Percentiles rank a stretch among this genome's conserved stretches.
phyloP scores from a whole-genome alignment of 2,888 invertebrate species.

The Athrips mouffetella region DNA sequence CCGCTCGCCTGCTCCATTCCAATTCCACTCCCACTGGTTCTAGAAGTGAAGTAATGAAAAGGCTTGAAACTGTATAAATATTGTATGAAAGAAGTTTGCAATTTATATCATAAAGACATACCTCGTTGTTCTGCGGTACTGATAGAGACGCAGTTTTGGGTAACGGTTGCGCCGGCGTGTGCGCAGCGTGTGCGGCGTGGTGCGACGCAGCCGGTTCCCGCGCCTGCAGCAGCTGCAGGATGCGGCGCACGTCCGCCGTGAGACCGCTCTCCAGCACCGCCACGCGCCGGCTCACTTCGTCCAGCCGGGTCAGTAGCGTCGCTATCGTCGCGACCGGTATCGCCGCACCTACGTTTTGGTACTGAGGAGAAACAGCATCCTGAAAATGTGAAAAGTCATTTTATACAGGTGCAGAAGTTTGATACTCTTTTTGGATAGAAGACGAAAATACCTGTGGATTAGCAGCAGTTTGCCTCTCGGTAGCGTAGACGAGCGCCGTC shows the following conservation, averaged over 20 bases:
- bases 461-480: constrained; percentile 50
- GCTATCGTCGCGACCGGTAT: constrained; percentile 64
- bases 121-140: constrained; percentile 62
- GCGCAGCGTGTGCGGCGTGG: constrained; percentile 34
- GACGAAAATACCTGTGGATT: constrained; percentile 37
- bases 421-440: not conserved
- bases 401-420: not conserved
- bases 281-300: constrained; percentile 83
- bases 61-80: not conserved
- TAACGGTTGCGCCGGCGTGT: constrained; percentile 60
- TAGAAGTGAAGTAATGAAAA: not conserved
- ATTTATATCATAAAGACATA: constrained; percentile 27
- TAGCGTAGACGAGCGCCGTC: constrained; percentile 52
- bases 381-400: too few species aligned
- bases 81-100: too few species aligned
- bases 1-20: constrained; percentile 49
- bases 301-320: constrained; percentile 81
- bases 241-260: constrained; percentile 85
- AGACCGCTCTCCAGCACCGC: constrained; percentile 85
- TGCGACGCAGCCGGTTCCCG: constrained; percentile 35
- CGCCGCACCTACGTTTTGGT: constrained; percentile 65
- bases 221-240: constrained; percentile 81
- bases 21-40: constrained; percentile 65
- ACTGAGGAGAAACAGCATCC: constrained; percentile 68
- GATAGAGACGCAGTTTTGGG: constrained; percentile 60